Evolutionary conservation across 2,888 invertebrate species (phyloP).

Genomic region (Orchesella flavescens): DNA sequence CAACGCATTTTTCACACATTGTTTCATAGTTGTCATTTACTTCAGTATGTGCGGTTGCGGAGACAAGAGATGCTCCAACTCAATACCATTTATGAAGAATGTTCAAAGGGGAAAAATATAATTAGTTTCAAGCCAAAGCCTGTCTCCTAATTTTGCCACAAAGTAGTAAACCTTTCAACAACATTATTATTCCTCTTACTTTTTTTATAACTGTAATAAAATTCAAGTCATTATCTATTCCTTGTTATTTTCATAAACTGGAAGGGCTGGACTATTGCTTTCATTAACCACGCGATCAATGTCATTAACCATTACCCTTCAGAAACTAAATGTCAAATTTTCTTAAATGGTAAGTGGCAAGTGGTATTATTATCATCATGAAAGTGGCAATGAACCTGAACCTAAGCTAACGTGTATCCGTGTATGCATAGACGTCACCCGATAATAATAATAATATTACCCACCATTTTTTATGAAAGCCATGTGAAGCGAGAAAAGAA

Average conservation of each 20-base stretch:
- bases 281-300: neutral
- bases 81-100: too few species aligned
- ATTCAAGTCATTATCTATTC: neutral
- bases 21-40: too few species aligned
- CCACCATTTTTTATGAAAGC: too few species aligned
- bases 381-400: slow-evolving; percentile 51
- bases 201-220: slow-evolving; percentile 16
- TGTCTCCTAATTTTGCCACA: neutral
- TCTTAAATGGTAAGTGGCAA: neutral
- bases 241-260: neutral
- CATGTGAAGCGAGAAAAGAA: too few species aligned
- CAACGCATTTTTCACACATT: too few species aligned
- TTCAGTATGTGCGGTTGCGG: too few species aligned
- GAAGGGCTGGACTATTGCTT: neutral
- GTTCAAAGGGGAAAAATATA: too few species aligned
- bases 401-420: neutral
- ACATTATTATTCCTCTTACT: neutral
- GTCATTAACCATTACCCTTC: slow-evolving; percentile 40
- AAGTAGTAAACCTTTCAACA: neutral
- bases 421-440: too few species aligned
- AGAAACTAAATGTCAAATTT: slow-evolving; percentile 38
- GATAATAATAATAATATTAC: too few species aligned
- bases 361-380: neutral
- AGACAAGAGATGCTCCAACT: too few species aligned
- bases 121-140: too few species aligned